phyloP scores from a whole-genome alignment of 2,113 vertebrate genomes.

The Tragelaphus buxtoni region DNA sequence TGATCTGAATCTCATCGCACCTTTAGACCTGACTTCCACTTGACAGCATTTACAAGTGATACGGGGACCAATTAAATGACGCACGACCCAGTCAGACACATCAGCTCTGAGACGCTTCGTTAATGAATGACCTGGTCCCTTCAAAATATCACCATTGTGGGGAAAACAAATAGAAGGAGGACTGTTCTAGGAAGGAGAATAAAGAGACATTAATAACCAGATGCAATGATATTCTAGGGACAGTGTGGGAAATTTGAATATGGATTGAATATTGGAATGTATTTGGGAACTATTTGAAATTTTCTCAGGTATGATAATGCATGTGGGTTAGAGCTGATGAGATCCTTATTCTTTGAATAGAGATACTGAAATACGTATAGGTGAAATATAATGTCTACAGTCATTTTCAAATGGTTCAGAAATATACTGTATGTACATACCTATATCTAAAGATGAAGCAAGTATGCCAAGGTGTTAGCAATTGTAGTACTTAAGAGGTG shows the following conservation, averaged over 20 bases:
- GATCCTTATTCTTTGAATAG: background rate
- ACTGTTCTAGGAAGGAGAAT: background rate
- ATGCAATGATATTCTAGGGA: background rate
- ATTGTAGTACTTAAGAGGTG: background rate
- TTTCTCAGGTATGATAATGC: background rate
- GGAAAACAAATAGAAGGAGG: background rate
- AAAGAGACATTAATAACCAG: background rate
- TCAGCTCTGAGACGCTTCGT: background rate
- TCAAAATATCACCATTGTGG: background rate
- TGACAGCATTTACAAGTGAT: background rate
- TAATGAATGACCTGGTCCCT: background rate
- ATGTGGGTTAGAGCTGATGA: background rate
- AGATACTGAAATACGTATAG: background rate
- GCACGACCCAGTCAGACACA: background rate
- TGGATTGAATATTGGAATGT: background rate
- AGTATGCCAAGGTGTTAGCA: background rate
- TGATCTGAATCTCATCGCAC: background rate
- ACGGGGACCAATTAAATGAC: background rate
- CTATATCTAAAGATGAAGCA: background rate
- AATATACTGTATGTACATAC: background rate
- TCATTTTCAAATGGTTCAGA: background rate
- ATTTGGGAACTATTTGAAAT: background rate
- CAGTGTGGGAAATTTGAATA: background rate
- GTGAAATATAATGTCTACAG: background rate
- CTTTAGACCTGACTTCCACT: background rate